Evolutionary conservation across 2,113 vertebrate genomes (phyloP), one percentile per base, ranked within the genome.

Genomic region (Corydoras maculifer): DNA sequence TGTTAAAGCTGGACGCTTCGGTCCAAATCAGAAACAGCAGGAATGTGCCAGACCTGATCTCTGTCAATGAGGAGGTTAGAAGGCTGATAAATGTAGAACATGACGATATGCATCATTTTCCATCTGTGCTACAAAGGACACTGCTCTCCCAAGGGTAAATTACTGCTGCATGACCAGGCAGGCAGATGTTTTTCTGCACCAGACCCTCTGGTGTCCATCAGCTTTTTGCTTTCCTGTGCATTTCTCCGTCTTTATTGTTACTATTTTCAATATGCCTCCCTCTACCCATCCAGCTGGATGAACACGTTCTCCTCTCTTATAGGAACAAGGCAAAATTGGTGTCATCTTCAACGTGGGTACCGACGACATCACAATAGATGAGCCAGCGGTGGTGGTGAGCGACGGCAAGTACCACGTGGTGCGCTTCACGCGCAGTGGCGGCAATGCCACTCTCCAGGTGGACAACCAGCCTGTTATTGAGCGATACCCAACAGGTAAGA

Each of bases 321-420:
- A 97, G 95, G 93, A 94, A 70, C 89, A 94, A 87, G 95, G 95
- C 70, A 94, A 93, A 59, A 91, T 97, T 12, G 90, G 93, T 53
- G 95, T 96, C 75, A 96, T 97, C 78, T 98, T 98, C 88, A 98
- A 98, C 12, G 95, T 98, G 81, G 95, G 95, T 66, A 98, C 94
- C 0, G 94, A 97, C 76, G 94, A 98, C 89, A 98, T 98, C 82
- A 90, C 92, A 68, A 96, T 98, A 14, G 92, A 97, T 8, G 95
- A 98, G 84, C 91, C 91, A 54, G 93, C 92, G 4, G 91, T 94
- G 79, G 84, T 91, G 4, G 94, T 98, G 75, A 96, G 92, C 69
- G 95, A 98, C 58, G 95, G 94, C 82, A 97, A 95, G 82, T 98
- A 96, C 91, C 94, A 98, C 54, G 94, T 98, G 84, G 94, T 98